Percentiles rank a stretch among this genome's conserved stretches.
Conservation (phyloP, 2,113 vertebrate genomes). For the Platycercus adscitus region DNA sequence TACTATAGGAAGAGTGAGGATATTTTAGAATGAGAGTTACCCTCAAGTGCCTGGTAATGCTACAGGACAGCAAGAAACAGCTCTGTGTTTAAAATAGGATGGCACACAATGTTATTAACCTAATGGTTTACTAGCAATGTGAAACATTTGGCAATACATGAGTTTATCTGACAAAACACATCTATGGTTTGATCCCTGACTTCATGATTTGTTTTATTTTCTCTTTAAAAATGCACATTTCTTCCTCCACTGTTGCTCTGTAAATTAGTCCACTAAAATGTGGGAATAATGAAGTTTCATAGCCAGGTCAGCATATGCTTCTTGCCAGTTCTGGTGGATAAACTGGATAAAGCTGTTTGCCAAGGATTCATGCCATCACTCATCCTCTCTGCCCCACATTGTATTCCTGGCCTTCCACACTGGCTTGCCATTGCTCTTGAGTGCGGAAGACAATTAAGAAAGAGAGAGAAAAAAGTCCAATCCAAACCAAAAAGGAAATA, state of each 20-base stretch:
- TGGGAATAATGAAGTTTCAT: not conserved
- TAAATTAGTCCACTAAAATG: not conserved
- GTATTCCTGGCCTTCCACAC: not conserved
- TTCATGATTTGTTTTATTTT: not conserved
- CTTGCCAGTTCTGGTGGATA: not conserved
- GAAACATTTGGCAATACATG: not conserved
- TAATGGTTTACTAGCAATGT: not conserved
- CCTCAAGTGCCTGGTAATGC: not conserved
- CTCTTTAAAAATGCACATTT: not conserved
- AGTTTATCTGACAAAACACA: not conserved
- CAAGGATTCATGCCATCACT: not conserved
- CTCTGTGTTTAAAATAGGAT: not conserved
- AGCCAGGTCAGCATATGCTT: not conserved
- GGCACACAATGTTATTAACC: not conserved
- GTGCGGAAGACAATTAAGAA: not conserved
- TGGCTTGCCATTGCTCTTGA: not conserved
- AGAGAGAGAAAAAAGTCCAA: not conserved
- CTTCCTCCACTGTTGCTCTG: not conserved
- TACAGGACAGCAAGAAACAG: not conserved
- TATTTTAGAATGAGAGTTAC: not conserved
- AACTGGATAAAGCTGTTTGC: not conserved
- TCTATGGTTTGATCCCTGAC: not conserved
- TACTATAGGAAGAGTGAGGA: not conserved
- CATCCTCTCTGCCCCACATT: not conserved
- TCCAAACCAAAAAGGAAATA: not conserved